phyloP scores from a whole-genome alignment of 1,140 invertebrate genomes.

The Drosophila kurseongensis region DNA sequence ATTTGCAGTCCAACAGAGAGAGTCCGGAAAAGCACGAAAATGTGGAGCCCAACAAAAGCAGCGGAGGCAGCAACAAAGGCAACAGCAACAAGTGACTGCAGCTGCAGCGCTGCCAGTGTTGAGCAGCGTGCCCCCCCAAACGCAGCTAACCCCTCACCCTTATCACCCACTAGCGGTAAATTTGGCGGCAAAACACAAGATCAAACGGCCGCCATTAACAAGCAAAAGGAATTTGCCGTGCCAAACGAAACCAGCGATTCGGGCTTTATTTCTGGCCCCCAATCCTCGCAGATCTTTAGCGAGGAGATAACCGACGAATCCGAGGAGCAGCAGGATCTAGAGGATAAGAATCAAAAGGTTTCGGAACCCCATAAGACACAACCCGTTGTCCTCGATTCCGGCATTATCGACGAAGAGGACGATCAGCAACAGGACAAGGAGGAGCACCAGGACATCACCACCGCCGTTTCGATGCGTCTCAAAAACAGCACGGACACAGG shows the following conservation, averaged over 20 bases:
- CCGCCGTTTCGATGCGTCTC: slow-evolving; percentile 58
- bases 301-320: slow-evolving; percentile 53
- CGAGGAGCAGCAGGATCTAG: slow-evolving; percentile 14
- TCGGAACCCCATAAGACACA: slow-evolving; percentile 19
- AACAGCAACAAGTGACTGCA: slow-evolving; percentile 71
- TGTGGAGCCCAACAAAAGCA: slow-evolving; percentile 79
- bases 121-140: slow-evolving; percentile 51
- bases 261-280: slow-evolving; percentile 81
- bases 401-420: slow-evolving; percentile 68
- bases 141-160: slow-evolving; percentile 24
- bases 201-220: slow-evolving; percentile 59
- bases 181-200: slow-evolving; percentile 71
- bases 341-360: slow-evolving; percentile 23
- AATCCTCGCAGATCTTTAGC: slow-evolving; percentile 72
- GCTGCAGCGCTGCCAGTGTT: slow-evolving; percentile 60
- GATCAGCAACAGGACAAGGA: slow-evolving; percentile 35
- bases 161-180: slow-evolving; percentile 65
- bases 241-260: slow-evolving; percentile 84
- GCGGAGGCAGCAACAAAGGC: slow-evolving; percentile 55
- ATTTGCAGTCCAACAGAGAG: slow-evolving; percentile 56
- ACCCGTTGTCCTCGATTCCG: slow-evolving; percentile 64
- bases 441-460: slow-evolving; percentile 15
- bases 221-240: slow-evolving; percentile 78
- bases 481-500: slow-evolving; percentile 62
- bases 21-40: slow-evolving; percentile 72